A percentile compares a stretch with the other conserved stretches of the same genome.
Conservation (phyloP, 2,888 invertebrate genomes). For the Peribatodes rhomboidaria region DNA sequence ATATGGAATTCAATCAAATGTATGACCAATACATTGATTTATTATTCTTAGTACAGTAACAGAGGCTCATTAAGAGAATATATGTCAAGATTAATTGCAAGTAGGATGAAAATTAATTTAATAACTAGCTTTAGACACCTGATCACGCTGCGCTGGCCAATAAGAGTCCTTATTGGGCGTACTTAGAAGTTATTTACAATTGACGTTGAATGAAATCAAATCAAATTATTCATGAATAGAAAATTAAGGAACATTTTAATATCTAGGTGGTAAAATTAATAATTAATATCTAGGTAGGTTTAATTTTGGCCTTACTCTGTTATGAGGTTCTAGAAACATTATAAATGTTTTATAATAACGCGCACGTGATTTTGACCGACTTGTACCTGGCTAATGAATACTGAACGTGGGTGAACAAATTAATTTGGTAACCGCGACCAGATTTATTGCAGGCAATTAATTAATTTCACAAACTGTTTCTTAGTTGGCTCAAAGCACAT, state of each 20-base stretch:
- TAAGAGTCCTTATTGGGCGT: too few species aligned
- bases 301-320: too few species aligned
- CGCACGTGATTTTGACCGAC: neutral
- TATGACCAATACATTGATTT: slow-evolving; percentile 5
- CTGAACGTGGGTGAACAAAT: slow-evolving; percentile 15
- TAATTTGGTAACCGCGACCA: slow-evolving; percentile 12
- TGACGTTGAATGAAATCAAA: too few species aligned
- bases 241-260: too few species aligned
- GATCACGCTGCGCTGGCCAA: slow-evolving; percentile 48
- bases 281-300: too few species aligned
- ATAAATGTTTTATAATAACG: neutral
- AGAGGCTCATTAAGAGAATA: slow-evolving; percentile 36
- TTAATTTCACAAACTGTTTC: slow-evolving; percentile 22
- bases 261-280: too few species aligned
- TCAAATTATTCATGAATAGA: too few species aligned
- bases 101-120: slow-evolving; percentile 56
- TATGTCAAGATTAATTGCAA: slow-evolving; percentile 48
- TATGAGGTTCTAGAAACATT: too few species aligned
- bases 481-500: slow-evolving; percentile 3
- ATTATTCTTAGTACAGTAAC: neutral
- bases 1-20: slow-evolving; percentile 17
- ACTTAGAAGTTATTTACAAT: too few species aligned
- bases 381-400: neutral
- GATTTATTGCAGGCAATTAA: slow-evolving; percentile 26
- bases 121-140: slow-evolving; percentile 56